A percentile compares a stretch with the other conserved stretches of the same genome.
Evolutionary conservation across 2,888 invertebrate genomes (phyloP).

Genomic region (Hyposoter didymator): DNA sequence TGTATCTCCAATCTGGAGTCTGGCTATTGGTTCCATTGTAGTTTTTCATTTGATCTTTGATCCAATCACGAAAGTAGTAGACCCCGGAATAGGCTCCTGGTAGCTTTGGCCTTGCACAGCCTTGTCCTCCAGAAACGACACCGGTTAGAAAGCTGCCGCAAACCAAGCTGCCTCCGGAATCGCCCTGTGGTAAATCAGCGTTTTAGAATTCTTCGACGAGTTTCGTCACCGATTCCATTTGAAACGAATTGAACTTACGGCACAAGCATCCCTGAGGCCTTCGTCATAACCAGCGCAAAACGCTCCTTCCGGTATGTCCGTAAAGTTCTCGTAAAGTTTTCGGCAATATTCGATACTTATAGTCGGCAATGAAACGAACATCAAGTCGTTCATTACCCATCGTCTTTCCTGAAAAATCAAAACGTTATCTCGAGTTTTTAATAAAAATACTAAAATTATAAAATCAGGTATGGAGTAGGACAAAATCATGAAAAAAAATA

Average conservation of each 20-base stretch:
- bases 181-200: constrained; percentile 74
- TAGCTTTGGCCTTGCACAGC: constrained; percentile 76
- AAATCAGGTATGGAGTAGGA: background rate
- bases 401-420: constrained; percentile 59
- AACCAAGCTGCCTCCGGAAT: constrained; percentile 81
- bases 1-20: background rate
- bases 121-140: constrained; percentile 79
- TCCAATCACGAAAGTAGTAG: constrained; percentile 74
- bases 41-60: constrained; percentile 62
- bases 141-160: constrained; percentile 77
- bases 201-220: background rate
- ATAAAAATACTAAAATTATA: background rate
- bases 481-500: constrained; percentile 2
- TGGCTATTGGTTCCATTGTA: constrained; percentile 10
- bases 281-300: constrained; percentile 78
- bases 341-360: constrained; percentile 68
- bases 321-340: constrained; percentile 69
- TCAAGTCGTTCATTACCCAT: constrained; percentile 71
- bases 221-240: background rate
- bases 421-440: background rate
- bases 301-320: constrained; percentile 73
- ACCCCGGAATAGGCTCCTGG: constrained; percentile 80
- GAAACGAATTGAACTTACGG: constrained; percentile 70
- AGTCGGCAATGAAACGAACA: constrained; percentile 78
- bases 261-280: constrained; percentile 78